A percentile compares a stretch with the other conserved stretches of the same genome.
These are phyloP conservation scores for Cephonodes hylas DNA, from an alignment of 2,888 invertebrate species.

Conservation along the genomic window DNA sequence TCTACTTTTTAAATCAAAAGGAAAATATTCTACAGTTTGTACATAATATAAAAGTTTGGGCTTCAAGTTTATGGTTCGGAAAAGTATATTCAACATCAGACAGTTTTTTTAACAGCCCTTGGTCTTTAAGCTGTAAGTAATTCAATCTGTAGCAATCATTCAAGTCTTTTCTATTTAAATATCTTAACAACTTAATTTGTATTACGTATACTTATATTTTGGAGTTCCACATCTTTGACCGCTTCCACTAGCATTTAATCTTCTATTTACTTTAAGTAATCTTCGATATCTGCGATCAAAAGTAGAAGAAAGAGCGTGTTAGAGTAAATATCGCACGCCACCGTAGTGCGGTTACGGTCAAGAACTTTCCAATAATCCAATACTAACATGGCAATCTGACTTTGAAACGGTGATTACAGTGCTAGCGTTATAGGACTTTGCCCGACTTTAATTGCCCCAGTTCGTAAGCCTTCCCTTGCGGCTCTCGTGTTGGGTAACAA, in stretches of 20 bases:
- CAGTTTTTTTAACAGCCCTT: background rate
- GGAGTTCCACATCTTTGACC: no score
- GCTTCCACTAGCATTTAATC: no score
- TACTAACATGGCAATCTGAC: conserved; percentile 18
- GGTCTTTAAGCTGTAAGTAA: no score
- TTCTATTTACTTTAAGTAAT: background rate
- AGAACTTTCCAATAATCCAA: conserved; percentile 28
- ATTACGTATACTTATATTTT: no score
- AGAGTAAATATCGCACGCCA: conserved; percentile 3
- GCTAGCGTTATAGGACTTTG: conserved; percentile 19
- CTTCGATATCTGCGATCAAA: background rate
- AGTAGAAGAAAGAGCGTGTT: background rate
- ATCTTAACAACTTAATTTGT: no score
- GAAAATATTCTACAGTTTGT: no score
- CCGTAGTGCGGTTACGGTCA: conserved; percentile 19
- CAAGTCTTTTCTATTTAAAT: no score
- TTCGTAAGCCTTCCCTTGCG: conserved; percentile 14
- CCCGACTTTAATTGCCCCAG: conserved; percentile 22
- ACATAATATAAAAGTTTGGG: no score
- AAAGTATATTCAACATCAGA: no score
- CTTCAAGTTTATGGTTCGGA: no score
- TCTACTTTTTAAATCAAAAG: no score
- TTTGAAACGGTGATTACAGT: conserved; percentile 26
- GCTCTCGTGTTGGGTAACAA: conserved; percentile 14
- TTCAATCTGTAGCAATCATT: no score